These are phyloP conservation scores for Carposina sasakii DNA, from an alignment of 1,140 invertebrate genomes.

Conservation along the genomic window DNA sequence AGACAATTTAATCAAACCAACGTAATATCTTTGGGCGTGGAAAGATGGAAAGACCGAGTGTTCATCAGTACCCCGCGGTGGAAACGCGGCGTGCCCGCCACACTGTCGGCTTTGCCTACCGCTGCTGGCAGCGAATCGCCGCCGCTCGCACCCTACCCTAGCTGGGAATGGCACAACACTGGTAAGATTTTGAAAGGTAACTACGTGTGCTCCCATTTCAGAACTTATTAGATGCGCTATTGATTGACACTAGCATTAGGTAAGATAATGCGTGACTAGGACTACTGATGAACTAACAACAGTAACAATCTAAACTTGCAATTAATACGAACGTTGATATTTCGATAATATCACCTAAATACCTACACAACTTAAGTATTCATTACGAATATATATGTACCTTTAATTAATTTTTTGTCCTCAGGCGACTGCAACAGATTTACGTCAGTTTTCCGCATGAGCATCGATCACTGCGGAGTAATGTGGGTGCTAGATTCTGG, in stretches of 20 bases:
- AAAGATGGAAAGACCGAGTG: constrained; percentile 76
- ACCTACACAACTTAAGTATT: no score
- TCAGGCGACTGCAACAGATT: constrained; percentile 77
- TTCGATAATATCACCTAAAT: no score
- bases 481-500: constrained; percentile 87
- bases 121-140: constrained; percentile 74
- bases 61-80: constrained; percentile 84
- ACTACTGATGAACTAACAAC: no score
- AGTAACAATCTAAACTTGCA: no score
- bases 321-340: no score
- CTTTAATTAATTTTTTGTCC: constrained; percentile 24
- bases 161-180: constrained; percentile 79
- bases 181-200: constrained; percentile 39
- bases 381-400: no score
- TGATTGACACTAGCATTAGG: no score
- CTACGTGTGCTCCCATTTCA: no score
- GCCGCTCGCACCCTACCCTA: constrained; percentile 79
- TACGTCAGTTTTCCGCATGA: constrained; percentile 84
- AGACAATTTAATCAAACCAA: constrained; percentile 80
- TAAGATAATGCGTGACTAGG: no score
- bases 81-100: constrained; percentile 85
- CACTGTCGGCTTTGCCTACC: constrained; percentile 74
- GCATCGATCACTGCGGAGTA: constrained; percentile 80
- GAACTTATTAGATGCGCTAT: no score
- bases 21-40: constrained; percentile 82